phyloP scores from a whole-genome alignment of 30 jellyfish, hydroid and myxozoan genomes.

The Chironex yamaguchii region DNA sequence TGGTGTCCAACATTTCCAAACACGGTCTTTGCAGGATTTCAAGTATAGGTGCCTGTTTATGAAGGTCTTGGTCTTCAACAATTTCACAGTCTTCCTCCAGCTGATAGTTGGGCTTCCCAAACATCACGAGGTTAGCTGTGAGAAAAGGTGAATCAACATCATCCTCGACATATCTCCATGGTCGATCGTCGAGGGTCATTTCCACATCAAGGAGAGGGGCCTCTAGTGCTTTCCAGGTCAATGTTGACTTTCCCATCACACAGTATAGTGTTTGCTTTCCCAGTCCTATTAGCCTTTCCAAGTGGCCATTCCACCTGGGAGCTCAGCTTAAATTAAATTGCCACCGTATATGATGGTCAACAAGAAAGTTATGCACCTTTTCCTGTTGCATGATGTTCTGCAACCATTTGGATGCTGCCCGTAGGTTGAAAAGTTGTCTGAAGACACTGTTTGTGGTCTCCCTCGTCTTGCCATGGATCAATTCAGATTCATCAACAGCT shows the following conservation, averaged over 20 bases:
- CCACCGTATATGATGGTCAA: constrained; percentile 23
- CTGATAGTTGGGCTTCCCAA: constrained; percentile 32
- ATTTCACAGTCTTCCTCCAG: constrained; percentile 29
- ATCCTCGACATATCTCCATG: constrained; percentile 41
- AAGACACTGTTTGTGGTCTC: constrained; percentile 40
- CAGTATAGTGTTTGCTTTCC: constrained; percentile 41
- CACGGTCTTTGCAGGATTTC: constrained; percentile 17
- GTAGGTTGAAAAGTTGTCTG: constrained; percentile 58
- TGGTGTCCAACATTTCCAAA: constrained; percentile 56
- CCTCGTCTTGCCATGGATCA: constrained; percentile 47
- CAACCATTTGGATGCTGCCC: constrained; percentile 61
- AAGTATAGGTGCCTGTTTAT: constrained; percentile 27
- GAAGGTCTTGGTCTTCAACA: constrained; percentile 35
- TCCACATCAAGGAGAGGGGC: constrained; percentile 30
- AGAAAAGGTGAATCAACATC: constrained; percentile 45
- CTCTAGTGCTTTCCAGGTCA: constrained; percentile 14
- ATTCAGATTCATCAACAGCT: constrained; percentile 25
- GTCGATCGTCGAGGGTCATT: constrained; percentile 42
- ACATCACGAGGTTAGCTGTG: constrained; percentile 60
- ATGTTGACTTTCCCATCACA: constrained; percentile 18
- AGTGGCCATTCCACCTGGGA: constrained; percentile 74
- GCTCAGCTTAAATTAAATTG: constrained; percentile 66
- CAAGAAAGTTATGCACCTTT: constrained; percentile 21
- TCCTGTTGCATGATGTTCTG: constrained; percentile 13
- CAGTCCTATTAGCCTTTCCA: constrained; percentile 52